Conservation (phyloP, 2,888 invertebrate species). For the Agrotis puta region DNA sequence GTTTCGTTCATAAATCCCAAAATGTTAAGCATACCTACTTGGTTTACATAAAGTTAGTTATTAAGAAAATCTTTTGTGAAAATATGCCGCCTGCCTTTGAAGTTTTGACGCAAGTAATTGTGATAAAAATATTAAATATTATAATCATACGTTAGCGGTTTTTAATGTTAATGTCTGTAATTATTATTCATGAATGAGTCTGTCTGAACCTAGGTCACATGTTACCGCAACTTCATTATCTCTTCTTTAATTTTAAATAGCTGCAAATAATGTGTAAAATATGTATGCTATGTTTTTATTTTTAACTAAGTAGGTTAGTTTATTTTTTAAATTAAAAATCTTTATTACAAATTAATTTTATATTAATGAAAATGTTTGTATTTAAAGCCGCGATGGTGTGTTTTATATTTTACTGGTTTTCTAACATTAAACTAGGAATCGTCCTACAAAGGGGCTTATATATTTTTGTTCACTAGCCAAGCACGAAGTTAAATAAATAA, state of each 20-base stretch:
- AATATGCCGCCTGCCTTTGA: conserved; percentile 2
- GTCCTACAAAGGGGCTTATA: background rate
- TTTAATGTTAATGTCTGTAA: conserved; percentile 21
- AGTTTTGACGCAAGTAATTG: conserved; percentile 4
- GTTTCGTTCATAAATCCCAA: conserved; percentile 19
- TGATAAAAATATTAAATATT: background rate
- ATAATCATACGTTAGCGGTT: background rate
- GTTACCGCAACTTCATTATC: conserved; percentile 25
- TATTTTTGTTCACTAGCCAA: background rate
- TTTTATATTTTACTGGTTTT: too few species aligned
- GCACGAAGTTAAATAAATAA: background rate
- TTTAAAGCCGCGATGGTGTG: too few species aligned
- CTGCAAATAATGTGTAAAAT: conserved; percentile 23
- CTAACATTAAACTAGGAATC: background rate
- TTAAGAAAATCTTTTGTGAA: conserved; percentile 20
- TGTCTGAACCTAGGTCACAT: background rate
- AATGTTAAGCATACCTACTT: conserved; percentile 14
- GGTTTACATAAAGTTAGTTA: conserved; percentile 30
- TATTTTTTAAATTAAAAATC: conserved; percentile 26
- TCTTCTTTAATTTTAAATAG: conserved; percentile 27
- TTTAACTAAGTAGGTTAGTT: conserved; percentile 14
- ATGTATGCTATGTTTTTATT: conserved; percentile 18
- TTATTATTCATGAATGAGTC: conserved; percentile 35
- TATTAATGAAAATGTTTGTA: background rate
- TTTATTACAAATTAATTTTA: conserved; percentile 10